phyloP scores from a whole-genome alignment of 2,797 vertebrate genomes.

The Sarcoramphus papa region DNA sequence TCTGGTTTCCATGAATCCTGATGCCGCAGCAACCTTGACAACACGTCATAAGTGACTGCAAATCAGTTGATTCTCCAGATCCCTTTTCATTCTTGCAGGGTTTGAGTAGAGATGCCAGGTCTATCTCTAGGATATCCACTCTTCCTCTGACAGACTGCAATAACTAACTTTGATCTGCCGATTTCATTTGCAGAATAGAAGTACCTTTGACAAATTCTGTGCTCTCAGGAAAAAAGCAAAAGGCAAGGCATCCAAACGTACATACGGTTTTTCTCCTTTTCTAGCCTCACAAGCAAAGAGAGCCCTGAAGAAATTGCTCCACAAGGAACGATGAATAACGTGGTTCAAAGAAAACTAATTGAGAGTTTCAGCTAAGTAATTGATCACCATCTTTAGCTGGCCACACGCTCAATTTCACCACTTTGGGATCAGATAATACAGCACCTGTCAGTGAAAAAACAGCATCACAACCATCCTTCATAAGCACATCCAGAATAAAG shows the following conservation, averaged over 20 bases:
- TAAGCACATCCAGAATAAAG: not conserved
- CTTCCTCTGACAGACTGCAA: not conserved
- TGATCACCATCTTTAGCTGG: not conserved
- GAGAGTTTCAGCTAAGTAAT: not conserved
- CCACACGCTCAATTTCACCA: not conserved
- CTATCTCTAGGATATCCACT: not conserved
- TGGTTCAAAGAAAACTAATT: not conserved
- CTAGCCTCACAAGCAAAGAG: accelerated
- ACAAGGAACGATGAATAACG: not conserved
- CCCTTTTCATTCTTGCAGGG: not conserved
- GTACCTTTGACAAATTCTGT: not conserved
- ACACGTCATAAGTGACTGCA: not conserved
- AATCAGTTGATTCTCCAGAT: not conserved
- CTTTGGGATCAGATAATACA: not conserved
- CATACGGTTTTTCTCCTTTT: accelerated
- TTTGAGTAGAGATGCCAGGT: not conserved
- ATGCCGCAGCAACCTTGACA: not conserved
- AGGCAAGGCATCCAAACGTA: not conserved
- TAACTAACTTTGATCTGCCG: not conserved
- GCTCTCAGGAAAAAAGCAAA: not conserved
- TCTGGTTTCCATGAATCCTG: not conserved
- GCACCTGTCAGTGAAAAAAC: not conserved
- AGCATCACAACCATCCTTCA: not conserved
- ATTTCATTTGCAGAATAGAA: not conserved
- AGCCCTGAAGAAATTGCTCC: not conserved